Evolutionary conservation across 92 coral and sea anemone genomes (phyloP), one percentile per base, ranked within the genome.

Genomic region (Actinostola sp.): DNA sequence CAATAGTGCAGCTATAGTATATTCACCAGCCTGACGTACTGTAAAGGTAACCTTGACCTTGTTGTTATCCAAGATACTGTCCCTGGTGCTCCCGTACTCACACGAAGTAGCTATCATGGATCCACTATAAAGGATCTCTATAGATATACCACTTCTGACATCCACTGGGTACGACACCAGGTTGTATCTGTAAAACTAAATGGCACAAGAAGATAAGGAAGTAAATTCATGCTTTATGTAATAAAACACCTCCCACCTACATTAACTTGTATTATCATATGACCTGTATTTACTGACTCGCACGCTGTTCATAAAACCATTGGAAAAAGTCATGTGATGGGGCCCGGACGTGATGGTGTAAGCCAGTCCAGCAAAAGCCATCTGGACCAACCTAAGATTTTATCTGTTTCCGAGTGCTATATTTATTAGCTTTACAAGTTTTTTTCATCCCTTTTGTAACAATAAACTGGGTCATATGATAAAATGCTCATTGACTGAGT

Each of bases 1-100:
- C 0, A 73, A 78, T 54, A 95, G 71, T 34, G 92, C 72, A 32
- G 99, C 82, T 50, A 95, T 88, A 20, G 56, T 73, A 46, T 95
- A 95, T n/a, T 57, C 61, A 42, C 99, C 99, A 30, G 97, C 92
- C 42, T 88, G 68, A 62, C 92, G 86, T 0, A 89, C 97, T 55
- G 96, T 89, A 65, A 95, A 95, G 2, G 90, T 85, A 30, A 95
- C 87, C 72, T 84, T 87, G 68, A 90, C 64, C 15, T 54, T 46
- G 59, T 90, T 87, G 21, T 59, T 65, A 11, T 75, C 65, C 34
- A 50, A 39, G 13, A 27, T 38, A 17, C 58, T 56, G 83, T 76
- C 67, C 8, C 53, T 68, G 3, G 70, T 45, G n/a, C 92, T 82
- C 17, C 97, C 92, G 69, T 67, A 78, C 53, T 90, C 97, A 50